Evolutionary conservation across 2,888 invertebrate species (phyloP).

Genomic region (Epistrophe grossulariae): DNA sequence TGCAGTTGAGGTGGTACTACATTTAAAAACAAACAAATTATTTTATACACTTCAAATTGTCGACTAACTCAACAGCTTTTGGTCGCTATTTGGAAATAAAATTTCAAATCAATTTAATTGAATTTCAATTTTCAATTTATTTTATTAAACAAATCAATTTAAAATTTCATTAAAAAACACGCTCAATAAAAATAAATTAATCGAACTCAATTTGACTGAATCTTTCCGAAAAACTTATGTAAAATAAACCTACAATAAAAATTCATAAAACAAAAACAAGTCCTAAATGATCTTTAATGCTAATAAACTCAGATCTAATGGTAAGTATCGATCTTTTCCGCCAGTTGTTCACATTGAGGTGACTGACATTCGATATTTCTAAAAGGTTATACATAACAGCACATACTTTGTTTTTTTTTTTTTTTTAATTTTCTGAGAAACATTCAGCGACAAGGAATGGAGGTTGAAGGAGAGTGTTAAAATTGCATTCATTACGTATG

Average conservation of each 20-base stretch:
- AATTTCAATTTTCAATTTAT: not conserved
- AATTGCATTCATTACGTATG: constrained; percentile 71
- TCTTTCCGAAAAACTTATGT: not conserved
- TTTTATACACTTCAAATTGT: too few relatives aligned
- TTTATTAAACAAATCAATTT: not conserved
- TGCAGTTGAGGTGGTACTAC: too few relatives aligned
- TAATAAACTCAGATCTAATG: constrained; percentile 23
- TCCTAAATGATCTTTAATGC: constrained; percentile 31
- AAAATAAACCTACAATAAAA: not conserved
- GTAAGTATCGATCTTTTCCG: constrained; percentile 33
- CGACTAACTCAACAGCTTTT: too few relatives aligned
- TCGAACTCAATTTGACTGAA: not conserved
- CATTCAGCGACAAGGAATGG: constrained; percentile 23
- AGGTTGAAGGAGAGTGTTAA: constrained; percentile 59
- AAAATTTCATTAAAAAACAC: not conserved
- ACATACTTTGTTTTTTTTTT: too few relatives aligned
- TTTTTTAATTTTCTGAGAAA: not conserved
- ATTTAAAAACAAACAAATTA: too few relatives aligned
- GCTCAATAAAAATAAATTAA: not conserved
- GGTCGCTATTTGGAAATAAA: too few relatives aligned
- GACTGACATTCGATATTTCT: constrained; percentile 65
- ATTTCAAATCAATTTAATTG: not conserved
- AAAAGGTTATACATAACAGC: constrained; percentile 53
- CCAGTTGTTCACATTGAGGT: constrained; percentile 18
- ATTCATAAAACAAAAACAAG: constrained; percentile 4